phyloP scores from a whole-genome alignment of 2,113 vertebrate species.

The Thunnus thynnus region DNA sequence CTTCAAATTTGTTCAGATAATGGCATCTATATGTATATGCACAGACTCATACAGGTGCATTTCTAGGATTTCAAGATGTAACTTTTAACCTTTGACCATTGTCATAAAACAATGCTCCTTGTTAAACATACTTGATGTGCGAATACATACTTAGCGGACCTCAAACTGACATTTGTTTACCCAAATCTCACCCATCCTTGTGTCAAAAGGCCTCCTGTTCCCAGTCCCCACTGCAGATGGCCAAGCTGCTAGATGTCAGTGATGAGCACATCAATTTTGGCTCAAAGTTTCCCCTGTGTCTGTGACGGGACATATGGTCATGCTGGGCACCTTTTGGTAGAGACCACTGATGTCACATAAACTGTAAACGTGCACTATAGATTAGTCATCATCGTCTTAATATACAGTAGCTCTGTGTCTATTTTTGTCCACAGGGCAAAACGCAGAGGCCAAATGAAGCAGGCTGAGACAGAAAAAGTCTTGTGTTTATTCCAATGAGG shows the following conservation, averaged over 20 bases:
- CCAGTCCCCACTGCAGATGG: conserved; percentile 81
- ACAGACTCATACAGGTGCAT: too few relatives aligned
- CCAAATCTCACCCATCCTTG: conserved; percentile 49
- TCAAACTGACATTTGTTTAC: conserved; percentile 48
- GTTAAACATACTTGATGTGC: background rate
- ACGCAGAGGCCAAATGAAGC: conserved; percentile 49
- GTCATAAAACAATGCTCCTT: background rate
- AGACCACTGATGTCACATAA: conserved; percentile 69
- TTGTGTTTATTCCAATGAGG: conserved; percentile 32
- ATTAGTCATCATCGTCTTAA: conserved; percentile 63
- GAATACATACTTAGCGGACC: conserved; percentile 10
- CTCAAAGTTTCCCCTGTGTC: conserved; percentile 70
- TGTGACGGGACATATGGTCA: conserved; percentile 84
- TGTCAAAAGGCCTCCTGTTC: conserved; percentile 59
- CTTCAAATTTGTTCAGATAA: background rate
- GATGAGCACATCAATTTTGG: conserved; percentile 80
- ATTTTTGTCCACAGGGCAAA: conserved; percentile 60
- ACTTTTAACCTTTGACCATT: background rate
- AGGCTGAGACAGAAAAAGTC: conserved; percentile 54
- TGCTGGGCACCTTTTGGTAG: conserved; percentile 81
- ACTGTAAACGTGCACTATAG: conserved; percentile 72
- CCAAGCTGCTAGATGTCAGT: conserved; percentile 79
- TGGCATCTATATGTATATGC: background rate
- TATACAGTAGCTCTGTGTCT: conserved; percentile 62
- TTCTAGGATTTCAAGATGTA: background rate